These are phyloP conservation scores for Drosophila borealis DNA, from an alignment of 2,888 invertebrate species.

Conservation along the genomic window DNA sequence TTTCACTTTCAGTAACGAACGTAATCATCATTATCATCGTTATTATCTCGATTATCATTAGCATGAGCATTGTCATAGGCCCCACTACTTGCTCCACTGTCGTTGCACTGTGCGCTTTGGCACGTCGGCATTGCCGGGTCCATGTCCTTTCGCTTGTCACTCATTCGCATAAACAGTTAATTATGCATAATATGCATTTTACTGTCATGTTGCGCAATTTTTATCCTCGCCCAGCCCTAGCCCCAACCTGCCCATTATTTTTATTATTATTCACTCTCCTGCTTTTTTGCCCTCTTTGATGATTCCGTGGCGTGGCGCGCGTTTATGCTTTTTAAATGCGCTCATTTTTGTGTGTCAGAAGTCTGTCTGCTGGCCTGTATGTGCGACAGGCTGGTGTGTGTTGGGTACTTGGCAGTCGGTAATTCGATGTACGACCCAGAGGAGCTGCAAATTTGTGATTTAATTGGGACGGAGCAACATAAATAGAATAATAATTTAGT, in stretches of 20 bases:
- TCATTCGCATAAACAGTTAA: slow-evolving; percentile 82
- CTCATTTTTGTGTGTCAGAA: slow-evolving; percentile 54
- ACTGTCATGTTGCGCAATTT: slow-evolving; percentile 81
- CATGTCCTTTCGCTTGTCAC: slow-evolving; percentile 77
- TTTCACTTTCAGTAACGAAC: slow-evolving; percentile 72
- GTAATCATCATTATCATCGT: slow-evolving; percentile 58
- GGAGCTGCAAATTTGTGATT: slow-evolving; percentile 34
- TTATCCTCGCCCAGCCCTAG: slow-evolving; percentile 30
- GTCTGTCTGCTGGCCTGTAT: slow-evolving; percentile 12
- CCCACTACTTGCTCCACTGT: slow-evolving; percentile 7
- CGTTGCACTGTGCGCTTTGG: slow-evolving; percentile 25
- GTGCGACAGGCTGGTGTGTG: slow-evolving; percentile 12
- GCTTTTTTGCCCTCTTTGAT: slow-evolving; percentile 21
- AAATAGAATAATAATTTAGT: background rate
- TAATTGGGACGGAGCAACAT: slow-evolving; percentile 22
- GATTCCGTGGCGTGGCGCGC: slow-evolving; percentile 36
- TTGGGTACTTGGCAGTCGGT: slow-evolving; percentile 54
- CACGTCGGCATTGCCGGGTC: slow-evolving; percentile 43
- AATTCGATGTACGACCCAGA: slow-evolving; percentile 55
- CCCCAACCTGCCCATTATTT: slow-evolving; percentile 32
- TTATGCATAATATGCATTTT: slow-evolving; percentile 84
- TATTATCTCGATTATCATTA: slow-evolving; percentile 48
- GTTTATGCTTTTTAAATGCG: slow-evolving; percentile 74
- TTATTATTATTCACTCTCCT: slow-evolving; percentile 39
- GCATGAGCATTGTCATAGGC: slow-evolving; percentile 59